Base-by-base conservation (phyloP, 2,797 vertebrate species). In the Meriones psammophilus region DNA sequence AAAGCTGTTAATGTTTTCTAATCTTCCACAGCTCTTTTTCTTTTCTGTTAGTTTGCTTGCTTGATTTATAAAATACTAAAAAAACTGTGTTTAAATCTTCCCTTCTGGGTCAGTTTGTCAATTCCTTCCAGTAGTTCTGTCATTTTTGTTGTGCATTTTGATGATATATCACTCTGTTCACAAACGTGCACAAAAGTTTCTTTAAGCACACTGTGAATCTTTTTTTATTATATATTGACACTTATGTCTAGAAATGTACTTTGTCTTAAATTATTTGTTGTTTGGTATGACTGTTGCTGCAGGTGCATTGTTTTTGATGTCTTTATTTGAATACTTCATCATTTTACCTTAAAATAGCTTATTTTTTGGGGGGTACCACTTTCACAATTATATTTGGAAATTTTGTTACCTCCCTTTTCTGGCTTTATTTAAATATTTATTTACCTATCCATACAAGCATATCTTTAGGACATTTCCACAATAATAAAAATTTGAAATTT, bases 31-130 rank as follows among this genome's bases (percentile, higher is more conserved):
- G 36, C 6, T 2, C 22, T 50, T 3, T 5, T 78, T 28, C 5
- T 78, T 18, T 85, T 24, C 7, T 79, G 10, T 50, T 60, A 76
- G 20, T 50, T 56, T 83, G 36, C 79, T 84, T 78, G 13, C 20
- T 73, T 73, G 71, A 90, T 62, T 79, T 33, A 78, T 83, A 64
- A 96, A 46, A 68, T 88, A 79, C 26, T 73, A 88, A 68, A 69
- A 69, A 60, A 24, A 8, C 7, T 54, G 6, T 89, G 8, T 71
- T 93, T 24, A 58, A 68, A 39, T 88, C 24, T 88, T 74, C 73
- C 46, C 8, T 87, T 22, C 13, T 39, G 30, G 71, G 64, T 74
- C 74, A 39, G 30, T 42, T 69, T 83, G 33, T 87, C 69, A 76
- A 39, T 46, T 78, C 3, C 6, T 50, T 8, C 68, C 69, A 58